These are phyloP conservation scores for Cebidichthys violaceus DNA, from an alignment of 2,113 vertebrate genomes.

Conservation along the genomic window DNA sequence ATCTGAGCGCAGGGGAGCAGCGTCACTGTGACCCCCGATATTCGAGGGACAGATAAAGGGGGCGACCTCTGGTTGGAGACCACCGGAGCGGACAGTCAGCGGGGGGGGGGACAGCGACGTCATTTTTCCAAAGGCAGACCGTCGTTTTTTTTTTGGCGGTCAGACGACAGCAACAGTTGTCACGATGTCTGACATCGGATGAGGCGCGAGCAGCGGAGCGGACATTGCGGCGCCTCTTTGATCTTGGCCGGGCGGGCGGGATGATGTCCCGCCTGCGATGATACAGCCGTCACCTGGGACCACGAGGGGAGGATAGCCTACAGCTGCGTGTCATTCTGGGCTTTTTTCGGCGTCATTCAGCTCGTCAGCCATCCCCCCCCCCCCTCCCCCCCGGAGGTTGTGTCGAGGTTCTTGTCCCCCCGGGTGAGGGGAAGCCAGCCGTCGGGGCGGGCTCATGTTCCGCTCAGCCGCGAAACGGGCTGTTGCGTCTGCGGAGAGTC, in stretches of 20 bases:
- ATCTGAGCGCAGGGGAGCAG: constrained; percentile 72
- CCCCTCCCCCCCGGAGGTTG: too few species aligned
- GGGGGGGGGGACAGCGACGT: constrained; percentile 40
- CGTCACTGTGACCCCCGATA: constrained; percentile 76
- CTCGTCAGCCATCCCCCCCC: constrained; percentile 10
- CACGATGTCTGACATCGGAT: constrained; percentile 77
- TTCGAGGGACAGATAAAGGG: constrained; percentile 24
- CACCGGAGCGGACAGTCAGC: constrained; percentile 22
- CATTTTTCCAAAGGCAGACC: constrained; percentile 40
- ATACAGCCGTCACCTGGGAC: constrained; percentile 52
- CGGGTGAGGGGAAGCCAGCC: constrained; percentile 71
- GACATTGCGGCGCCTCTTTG: constrained; percentile 69
- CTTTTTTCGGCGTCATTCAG: constrained; percentile 45
- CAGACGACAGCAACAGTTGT: constrained; percentile 80
- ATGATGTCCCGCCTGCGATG: constrained; percentile 52
- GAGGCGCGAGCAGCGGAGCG: constrained; percentile 61
- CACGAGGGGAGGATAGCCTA: constrained; percentile 17
- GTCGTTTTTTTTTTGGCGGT: constrained; percentile 35
- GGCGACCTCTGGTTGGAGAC: constrained; percentile 39
- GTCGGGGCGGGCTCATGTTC: constrained; percentile 78
- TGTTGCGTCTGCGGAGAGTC: constrained; percentile 78
- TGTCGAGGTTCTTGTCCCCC: background rate
- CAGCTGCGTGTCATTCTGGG: constrained; percentile 43
- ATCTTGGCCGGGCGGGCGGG: constrained; percentile 62
- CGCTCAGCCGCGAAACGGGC: constrained; percentile 77